These are phyloP conservation scores for Spatula clypeata DNA, from an alignment of 2,797 vertebrate genomes.

Conservation along the genomic window DNA sequence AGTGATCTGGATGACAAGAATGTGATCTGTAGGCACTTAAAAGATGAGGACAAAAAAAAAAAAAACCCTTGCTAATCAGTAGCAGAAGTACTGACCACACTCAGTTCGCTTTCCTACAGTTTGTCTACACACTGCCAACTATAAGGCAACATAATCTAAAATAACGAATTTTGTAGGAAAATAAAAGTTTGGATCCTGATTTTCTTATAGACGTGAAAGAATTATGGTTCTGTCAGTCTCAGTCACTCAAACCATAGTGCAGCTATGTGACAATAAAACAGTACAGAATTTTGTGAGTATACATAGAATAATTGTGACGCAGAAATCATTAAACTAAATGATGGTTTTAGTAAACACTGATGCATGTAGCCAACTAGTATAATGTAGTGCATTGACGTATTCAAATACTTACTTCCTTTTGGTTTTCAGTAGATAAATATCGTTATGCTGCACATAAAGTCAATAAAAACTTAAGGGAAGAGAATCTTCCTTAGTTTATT, in stretches of 20 bases:
- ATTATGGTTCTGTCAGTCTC: slow-evolving; percentile 7
- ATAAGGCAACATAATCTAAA: background rate
- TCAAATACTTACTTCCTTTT: background rate
- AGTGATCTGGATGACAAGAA: background rate
- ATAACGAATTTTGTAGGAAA: background rate
- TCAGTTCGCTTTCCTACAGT: background rate
- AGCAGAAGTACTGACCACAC: background rate
- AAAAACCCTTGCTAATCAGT: background rate
- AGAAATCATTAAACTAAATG: background rate
- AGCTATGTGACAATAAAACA: background rate
- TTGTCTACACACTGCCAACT: background rate
- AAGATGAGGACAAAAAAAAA: background rate
- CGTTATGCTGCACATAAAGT: background rate
- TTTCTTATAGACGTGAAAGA: background rate
- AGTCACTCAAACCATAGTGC: background rate
- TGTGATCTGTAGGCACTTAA: background rate
- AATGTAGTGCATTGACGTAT: background rate
- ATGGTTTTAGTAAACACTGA: background rate
- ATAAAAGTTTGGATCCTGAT: background rate
- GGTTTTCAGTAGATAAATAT: background rate
- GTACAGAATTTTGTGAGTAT: background rate
- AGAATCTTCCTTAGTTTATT: background rate
- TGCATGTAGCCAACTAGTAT: background rate
- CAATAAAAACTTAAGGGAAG: background rate
- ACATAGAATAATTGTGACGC: background rate